A percentile compares a stretch with the other conserved stretches of the same genome.
phyloP scores from a whole-genome alignment of 1,140 invertebrate genomes.

The Drosophila repleta region DNA sequence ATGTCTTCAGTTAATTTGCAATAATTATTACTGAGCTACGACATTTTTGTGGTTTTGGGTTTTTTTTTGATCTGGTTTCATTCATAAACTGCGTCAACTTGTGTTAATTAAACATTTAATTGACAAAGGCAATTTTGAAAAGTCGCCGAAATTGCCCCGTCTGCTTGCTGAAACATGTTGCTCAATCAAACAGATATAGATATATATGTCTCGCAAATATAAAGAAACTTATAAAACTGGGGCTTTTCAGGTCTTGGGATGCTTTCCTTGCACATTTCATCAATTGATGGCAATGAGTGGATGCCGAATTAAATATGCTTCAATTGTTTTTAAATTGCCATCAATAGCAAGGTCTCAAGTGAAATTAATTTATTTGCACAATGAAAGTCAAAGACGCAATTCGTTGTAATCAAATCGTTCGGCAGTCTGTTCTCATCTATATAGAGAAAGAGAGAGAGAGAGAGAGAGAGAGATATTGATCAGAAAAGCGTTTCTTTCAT shows the following conservation, averaged over 20 bases:
- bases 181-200: conserved; percentile 28
- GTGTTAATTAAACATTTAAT: conserved; percentile 57
- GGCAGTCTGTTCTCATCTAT: conserved; percentile 14
- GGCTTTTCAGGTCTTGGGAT: conserved; percentile 6
- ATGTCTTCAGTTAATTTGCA: conserved; percentile 30
- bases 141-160: conserved; percentile 40
- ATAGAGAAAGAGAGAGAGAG: too few species aligned
- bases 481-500: conserved; percentile 19
- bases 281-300: conserved; percentile 66
- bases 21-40: conserved; percentile 36
- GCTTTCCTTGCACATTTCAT: conserved; percentile 48
- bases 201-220: neutral
- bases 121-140: conserved; percentile 55
- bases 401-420: conserved; percentile 46
- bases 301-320: conserved; percentile 65
- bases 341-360: conserved; percentile 78
- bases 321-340: conserved; percentile 80
- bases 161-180: conserved; percentile 19
- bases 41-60: conserved; percentile 24
- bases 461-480: conserved; percentile 38
- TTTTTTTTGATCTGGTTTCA: conserved; percentile 28
- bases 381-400: conserved; percentile 74
- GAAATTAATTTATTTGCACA: conserved; percentile 81
- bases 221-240: conserved; percentile 26
- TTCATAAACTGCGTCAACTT: conserved; percentile 41